Evolutionary conservation across 2,888 invertebrate genomes (phyloP), one percentile per base, ranked within the genome.

Genomic region (Heliconius aoede): DNA sequence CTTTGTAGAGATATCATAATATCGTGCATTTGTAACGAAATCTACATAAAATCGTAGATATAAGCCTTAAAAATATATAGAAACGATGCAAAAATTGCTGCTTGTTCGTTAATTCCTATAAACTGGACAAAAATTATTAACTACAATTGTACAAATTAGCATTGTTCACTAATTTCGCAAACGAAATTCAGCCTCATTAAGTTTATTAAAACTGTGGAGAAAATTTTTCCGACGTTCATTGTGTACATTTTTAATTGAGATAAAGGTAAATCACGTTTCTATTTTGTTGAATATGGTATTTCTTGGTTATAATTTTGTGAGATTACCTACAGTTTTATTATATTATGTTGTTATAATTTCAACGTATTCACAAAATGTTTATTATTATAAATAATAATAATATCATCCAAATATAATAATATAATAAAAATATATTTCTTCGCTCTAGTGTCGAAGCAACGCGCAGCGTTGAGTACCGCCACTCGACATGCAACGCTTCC

Each of bases 141-240:
- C 30, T 46, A 74, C 46, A 65, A 71, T 58, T 32, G 82, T 87
- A 88, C 21, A 73, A 61, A 68, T 62, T 62, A 40, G 58, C 68
- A 36, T 51, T 72, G 68, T 68, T 68, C 62, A 51, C 69, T 76
- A 62, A 67, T 76, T 73, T 68, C 30, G 36, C 68, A 69, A 76
- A 76, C 62, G 69, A 76, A 68, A 73, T 55, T 40, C 62, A 62
- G 55, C 32, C 55, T 76, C 30, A 69, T 73, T 69, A 68, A 76
- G 68, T 73, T 72, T 65, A 60, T 72, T 76, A 51, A 68, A 62
- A 73, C 21, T 36, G 40, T 40, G 24, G 9, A 69, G 55, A 69
- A 55, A 55, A 69, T 32, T 21, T 28, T 68, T 55, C 55, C 13
- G 11, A 30, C 61, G 8, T 61, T 40, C 36, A 72, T 26, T 61